Base-by-base conservation (phyloP, 2,888 invertebrate species). In the Hirudinaria manillensis region DNA sequence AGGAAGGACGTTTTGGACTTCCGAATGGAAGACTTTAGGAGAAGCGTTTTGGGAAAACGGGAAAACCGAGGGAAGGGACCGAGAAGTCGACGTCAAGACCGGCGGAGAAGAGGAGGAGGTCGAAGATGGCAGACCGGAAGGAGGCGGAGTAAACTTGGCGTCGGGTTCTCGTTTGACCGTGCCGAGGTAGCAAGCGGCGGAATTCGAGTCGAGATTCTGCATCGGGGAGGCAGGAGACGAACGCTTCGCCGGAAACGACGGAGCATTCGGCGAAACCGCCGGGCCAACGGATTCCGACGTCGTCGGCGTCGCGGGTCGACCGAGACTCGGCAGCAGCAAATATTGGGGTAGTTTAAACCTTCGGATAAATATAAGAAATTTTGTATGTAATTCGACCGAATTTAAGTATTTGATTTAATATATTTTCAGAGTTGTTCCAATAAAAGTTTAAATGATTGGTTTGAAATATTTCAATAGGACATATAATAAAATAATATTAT, bases 341-440 rank as follows among this genome's bases (percentile, higher is more conserved):
- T 61, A 61, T 27, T 61, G 24, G 24, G 61, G 61, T 16, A 61
- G 29, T 29, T 61, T 61, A 29, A 61, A 61, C 24, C 61, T 61
- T 24, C 3, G n/a, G 29, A 7, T 24, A 16, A 61, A 61, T 10
- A 16, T 29, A 29, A 61, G 13, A 3, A 61, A 27, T 1, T 61
- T 10, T n/a, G 21, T 27, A 2, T 16, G n/a, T 61, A 61, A 61
- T 61, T 29, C 2, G n/a, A n/a, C n/a, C n/a, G n/a, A n/a, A n/a
- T n/a, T n/a, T n/a, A n/a, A n/a, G n/a, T n/a, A n/a, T n/a, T n/a
- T n/a, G n/a, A n/a, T n/a, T n/a, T n/a, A n/a, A n/a, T n/a, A n/a
- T n/a, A n/a, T n/a, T n/a, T n/a, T n/a, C n/a, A n/a, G n/a, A n/a
- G n/a, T n/a, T n/a, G n/a, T n/a, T n/a, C n/a, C n/a, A n/a, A n/a